Evolutionary conservation across 2,113 vertebrate genomes (phyloP).

Genomic region (Morone chrysops): DNA sequence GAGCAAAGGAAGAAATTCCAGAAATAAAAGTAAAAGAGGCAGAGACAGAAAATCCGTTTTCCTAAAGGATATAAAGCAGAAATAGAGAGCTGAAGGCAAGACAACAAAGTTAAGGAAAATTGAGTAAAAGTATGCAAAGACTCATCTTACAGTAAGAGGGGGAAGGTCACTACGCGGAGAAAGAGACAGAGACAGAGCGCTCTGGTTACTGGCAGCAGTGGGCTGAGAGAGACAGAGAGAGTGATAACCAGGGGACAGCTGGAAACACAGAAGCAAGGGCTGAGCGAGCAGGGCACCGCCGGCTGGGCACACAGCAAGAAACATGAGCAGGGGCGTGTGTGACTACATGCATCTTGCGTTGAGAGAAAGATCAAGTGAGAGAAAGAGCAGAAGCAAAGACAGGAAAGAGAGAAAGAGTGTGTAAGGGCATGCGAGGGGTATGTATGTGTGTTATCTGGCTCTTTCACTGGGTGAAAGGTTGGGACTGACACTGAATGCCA

Average conservation of each 20-base stretch:
- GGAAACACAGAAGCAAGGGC: slow-evolving; percentile 50
- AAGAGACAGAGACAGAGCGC: slow-evolving; percentile 3
- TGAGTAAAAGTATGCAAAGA: not conserved
- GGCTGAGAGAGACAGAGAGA: slow-evolving; percentile 45
- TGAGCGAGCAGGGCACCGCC: slow-evolving; percentile 5
- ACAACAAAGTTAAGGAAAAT: slow-evolving; percentile 11
- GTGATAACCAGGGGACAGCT: slow-evolving; percentile 68
- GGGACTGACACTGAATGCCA: slow-evolving; percentile 52
- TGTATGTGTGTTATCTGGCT: slow-evolving; percentile 30
- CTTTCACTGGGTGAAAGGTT: slow-evolving; percentile 62
- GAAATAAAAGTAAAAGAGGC: not conserved
- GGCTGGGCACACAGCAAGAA: slow-evolving; percentile 51
- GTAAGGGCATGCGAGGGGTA: slow-evolving; percentile 15
- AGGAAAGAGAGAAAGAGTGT: slow-evolving; percentile 7
- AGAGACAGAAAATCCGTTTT: slow-evolving; percentile 19
- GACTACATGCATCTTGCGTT: slow-evolving; percentile 32
- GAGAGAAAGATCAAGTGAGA: slow-evolving; percentile 33
- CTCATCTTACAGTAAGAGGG: slow-evolving; percentile 26
- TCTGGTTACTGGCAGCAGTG: slow-evolving; percentile 58
- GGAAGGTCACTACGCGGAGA: slow-evolving; percentile 45
- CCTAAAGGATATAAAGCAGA: slow-evolving; percentile 14
- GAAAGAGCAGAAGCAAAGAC: slow-evolving; percentile 27
- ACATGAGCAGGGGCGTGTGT: slow-evolving; percentile 59
- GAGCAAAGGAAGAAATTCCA: slow-evolving; percentile 1
- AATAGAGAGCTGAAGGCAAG: not conserved